Base-by-base conservation (phyloP, 1,140 invertebrate genomes). In the Goniozus legneri region DNA sequence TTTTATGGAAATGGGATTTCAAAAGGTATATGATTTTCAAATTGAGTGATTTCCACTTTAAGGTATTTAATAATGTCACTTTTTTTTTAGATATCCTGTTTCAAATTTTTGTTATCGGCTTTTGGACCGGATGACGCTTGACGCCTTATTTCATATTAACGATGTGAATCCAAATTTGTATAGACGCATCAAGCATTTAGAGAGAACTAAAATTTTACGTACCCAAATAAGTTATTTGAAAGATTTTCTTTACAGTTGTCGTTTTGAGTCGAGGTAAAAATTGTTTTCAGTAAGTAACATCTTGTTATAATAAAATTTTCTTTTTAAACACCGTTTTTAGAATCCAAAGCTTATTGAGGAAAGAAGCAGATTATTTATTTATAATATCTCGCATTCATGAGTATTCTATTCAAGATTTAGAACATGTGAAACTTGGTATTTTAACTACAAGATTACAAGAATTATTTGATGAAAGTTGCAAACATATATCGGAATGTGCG, bases 81-180 rank as follows among this genome's bases (percentile, higher is more conserved):
- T 44, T 38, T 41, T 56, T 75, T 71, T 35, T 51, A 84, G 83
- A 57, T 91, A 88, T 76, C 78, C 82, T 6, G 89, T 95, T 3
- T 91, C 88, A 16, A 88, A 87, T 58, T 93, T 92, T 72, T 87
- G 90, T 1, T 84, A 82, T 56, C 79, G 87, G 41, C 73, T 94
- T 15, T 72, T 95, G 44, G 82, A 88, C 53, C 84, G 87, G 62
- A 90, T 93, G 78, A 80, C 79, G 52, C 69, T 71, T 16, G 90
- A 93, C 73, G 89, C 91, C 12, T 71, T 94, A 18, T 93, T 92
- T 60, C 79, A 85, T 64, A 79, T 92, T 27, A 77, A 78, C 2
- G 84, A 86, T 58, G 72, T 91, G 12, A 91, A 91, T 76, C 76
- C 78, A 15, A 70, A 71, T 20, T 67, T 92, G 14, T 88, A 85